Base-by-base conservation (phyloP, 2,797 vertebrate genomes). In the Channa striata region DNA sequence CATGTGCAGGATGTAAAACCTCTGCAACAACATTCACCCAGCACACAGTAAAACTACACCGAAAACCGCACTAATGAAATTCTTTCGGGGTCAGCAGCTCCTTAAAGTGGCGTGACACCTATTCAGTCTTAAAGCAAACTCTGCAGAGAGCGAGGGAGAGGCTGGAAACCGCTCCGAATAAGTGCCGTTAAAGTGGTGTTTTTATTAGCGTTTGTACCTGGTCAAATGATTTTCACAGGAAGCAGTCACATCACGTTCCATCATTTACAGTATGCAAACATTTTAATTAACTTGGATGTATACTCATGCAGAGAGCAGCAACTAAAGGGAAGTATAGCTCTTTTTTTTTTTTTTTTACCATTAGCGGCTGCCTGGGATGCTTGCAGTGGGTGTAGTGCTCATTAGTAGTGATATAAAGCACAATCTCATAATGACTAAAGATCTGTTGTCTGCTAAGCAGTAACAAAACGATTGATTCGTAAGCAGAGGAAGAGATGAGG, bases 391-490 rank as follows among this genome's bases (percentile, higher is more conserved):
- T 74, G 80, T 80, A 50, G 83, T 80, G 89, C 89, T 94, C 91
- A 92, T 92, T 92, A 93, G 83, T 82, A 49, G 84, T 88, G 89
- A 90, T 93, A 91, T 85, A 91, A 91, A 87, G 85, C 86, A 78
- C 91, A 90, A 90, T 90, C 85, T 86, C 78, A 90, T 92, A 93
- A 92, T 89, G 84, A 92, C 90, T 90, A 83, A 89, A 93, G 91
- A 93, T 92, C 84, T 89, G 86, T 91, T 93, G 87, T 89, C 87
- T 88, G 86, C 89, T 93, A 90, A 93, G 92, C 93, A 93, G 87
- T 91, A 91, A 89, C 85, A 91, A 87, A 91, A 83, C 89, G 84
- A 91, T 86, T 91, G 90, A 91, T 90, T 89, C 77, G 74, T 82
- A 89, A 91, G 90, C 85, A 90, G 81, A 81, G 84, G 77, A 82